Evolutionary conservation across 2,113 vertebrate species (phyloP), one percentile per base, ranked within the genome.

Genomic region (Mixornis gularis): DNA sequence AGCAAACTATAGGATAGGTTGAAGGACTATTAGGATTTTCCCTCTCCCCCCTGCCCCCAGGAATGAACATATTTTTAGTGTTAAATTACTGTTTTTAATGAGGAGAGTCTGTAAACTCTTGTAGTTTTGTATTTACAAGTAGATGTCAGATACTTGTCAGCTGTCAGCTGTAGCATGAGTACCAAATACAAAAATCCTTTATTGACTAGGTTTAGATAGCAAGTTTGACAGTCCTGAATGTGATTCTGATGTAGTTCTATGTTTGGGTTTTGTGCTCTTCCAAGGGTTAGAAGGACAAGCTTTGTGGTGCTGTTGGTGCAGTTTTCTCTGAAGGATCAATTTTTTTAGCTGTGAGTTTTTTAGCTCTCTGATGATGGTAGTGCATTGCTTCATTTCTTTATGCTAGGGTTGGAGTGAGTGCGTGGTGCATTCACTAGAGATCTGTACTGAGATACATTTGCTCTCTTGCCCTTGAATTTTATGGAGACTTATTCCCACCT

Each of bases 31-130:
- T 68, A 44, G n/a, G 22, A 40, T 59, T 91, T 6, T 3, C 7
- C 1, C 3, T 25, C 9, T 10, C 13, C 38, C 44, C 20, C 44
- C 44, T 21, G 5, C 13, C 21, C 3, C 2, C 1, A n/a, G 32
- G 16, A 58, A 65, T 70, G 48, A 20, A 30, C 12, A 9, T 73
- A 30, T 60, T 56, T 68, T 55, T 41, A 60, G 5, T 38, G 24
- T 60, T 82, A 58, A 65, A n/a, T 79, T 83, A 26, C 51, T 66
- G 10, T 38, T 83, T 76, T 70, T 55, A 46, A 2, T 59, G n/a
- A 60, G 21, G 32, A 68, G 19, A 29, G 29, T 46, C 22, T 16
- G n/a, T 43, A 80, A 55, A 20, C 2, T 49, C 26, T 30, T 65
- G 16, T 34, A 52, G 21, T 72, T 79, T 56, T 65, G 7, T 83